Conservation (phyloP, 2,113 vertebrate species). For the Vulpes lagopus region DNA sequence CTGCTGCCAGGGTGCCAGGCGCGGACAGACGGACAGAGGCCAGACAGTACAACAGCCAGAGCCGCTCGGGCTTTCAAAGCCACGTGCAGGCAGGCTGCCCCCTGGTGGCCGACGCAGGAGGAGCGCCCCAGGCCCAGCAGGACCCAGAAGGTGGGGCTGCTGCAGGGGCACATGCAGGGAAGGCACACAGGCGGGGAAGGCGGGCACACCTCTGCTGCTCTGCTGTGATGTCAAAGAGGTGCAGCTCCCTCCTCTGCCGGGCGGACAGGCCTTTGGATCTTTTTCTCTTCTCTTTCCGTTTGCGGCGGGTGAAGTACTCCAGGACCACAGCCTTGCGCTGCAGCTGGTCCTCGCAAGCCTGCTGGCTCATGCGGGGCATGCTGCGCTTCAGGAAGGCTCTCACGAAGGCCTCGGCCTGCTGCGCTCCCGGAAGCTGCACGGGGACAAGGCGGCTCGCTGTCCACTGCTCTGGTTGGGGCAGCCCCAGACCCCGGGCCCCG, state of each 20-base stretch:
- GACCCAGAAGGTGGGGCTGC: too few species aligned
- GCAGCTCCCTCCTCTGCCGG: slow-evolving; percentile 88
- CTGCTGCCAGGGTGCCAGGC: slow-evolving; percentile 34
- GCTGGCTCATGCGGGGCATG: slow-evolving; percentile 65
- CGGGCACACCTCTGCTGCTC: slow-evolving; percentile 91
- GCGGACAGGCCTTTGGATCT: slow-evolving; percentile 90
- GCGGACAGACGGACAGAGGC: background rate
- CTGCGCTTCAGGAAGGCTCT: slow-evolving; percentile 90
- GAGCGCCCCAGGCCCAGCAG: background rate
- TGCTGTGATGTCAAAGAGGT: slow-evolving; percentile 91
- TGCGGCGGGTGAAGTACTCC: slow-evolving; percentile 84
- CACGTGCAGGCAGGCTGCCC: slow-evolving; percentile 57
- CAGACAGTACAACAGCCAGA: background rate
- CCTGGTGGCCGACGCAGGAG: slow-evolving; percentile 48
- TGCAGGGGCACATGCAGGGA: too few species aligned
- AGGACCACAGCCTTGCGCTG: slow-evolving; percentile 92
- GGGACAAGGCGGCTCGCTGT: fast-evolving
- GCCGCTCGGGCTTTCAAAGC: background rate
- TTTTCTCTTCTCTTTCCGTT: slow-evolving; percentile 80
- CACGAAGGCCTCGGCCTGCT: slow-evolving; percentile 88
- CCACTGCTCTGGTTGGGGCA: background rate
- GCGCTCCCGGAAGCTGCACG: slow-evolving; percentile 81
- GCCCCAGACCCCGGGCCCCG: background rate
- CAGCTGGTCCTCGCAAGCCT: slow-evolving; percentile 82
- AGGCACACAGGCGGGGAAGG: background rate